phyloP scores from a whole-genome alignment of 2,113 vertebrate species.

The Pampusana beccarii region DNA sequence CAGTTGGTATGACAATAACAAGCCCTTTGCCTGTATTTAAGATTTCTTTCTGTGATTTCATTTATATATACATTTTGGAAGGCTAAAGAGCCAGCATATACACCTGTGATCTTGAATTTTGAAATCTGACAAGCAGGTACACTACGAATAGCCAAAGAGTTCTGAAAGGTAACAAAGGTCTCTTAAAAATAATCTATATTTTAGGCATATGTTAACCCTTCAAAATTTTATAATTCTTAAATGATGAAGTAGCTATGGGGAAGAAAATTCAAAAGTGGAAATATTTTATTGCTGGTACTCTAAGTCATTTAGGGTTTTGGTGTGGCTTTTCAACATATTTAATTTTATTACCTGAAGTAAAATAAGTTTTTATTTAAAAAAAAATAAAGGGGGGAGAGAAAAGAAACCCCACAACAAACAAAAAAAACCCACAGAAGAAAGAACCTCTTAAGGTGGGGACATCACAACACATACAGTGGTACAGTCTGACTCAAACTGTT shows the following conservation, averaged over 20 bases:
- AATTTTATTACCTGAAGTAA: background rate
- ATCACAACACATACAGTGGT: background rate
- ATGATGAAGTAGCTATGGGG: background rate
- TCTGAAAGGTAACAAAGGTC: background rate
- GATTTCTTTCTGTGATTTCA: background rate
- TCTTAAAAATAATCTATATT: background rate
- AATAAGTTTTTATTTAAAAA: background rate
- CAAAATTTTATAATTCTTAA: background rate
- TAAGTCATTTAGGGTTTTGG: background rate
- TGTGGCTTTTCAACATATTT: background rate
- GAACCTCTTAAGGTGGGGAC: background rate
- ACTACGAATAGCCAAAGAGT: background rate
- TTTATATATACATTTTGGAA: background rate
- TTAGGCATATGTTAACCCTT: background rate
- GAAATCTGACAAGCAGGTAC: background rate
- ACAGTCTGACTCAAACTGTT: background rate
- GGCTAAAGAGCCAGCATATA: background rate
- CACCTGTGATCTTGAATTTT: background rate
- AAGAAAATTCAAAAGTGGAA: background rate
- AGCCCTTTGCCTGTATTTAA: background rate
- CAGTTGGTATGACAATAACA: background rate
- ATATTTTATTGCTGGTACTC: background rate
- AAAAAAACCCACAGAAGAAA: background rate
- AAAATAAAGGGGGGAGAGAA: background rate
- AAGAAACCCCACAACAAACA: background rate